A percentile compares a stretch with the other conserved stretches of the same genome.
Conservation (phyloP, 2,888 invertebrate genomes). For the Euzetes globulus region DNA sequence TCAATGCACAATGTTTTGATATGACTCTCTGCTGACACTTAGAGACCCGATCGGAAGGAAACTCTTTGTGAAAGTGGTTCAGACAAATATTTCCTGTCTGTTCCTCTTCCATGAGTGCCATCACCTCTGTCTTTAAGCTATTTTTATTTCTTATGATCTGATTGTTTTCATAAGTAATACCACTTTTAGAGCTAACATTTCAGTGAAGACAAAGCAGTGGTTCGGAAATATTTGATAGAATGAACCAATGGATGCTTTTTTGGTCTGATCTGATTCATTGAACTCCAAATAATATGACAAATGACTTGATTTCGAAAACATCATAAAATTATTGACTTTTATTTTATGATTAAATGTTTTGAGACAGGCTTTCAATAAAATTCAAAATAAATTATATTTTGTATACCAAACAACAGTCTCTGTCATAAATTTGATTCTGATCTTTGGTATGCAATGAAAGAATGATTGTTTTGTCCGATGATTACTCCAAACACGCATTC, state of each 20-base stretch:
- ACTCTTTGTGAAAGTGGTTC: conserved; percentile 1
- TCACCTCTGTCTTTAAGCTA: neutral
- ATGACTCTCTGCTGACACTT: neutral
- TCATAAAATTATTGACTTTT: conserved; percentile 17
- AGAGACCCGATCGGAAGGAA: conserved; percentile 1
- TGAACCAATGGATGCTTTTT: neutral
- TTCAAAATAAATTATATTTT: neutral
- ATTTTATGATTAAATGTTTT: conserved; percentile 21
- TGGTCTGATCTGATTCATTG: neutral
- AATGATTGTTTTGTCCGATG: conserved; percentile 8
- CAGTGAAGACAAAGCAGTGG: neutral
- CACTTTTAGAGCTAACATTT: neutral
- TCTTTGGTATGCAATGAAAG: neutral
- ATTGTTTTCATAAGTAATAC: neutral
- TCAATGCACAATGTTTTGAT: neutral
- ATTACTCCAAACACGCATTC: conserved; percentile 19
- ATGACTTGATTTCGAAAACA: neutral
- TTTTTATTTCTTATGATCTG: neutral
- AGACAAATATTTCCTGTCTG: conserved; percentile 9
- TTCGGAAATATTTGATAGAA: neutral
- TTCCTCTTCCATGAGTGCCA: neutral
- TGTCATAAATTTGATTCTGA: conserved; percentile 8
- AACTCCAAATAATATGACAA: neutral
- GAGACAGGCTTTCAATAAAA: neutral
- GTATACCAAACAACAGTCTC: neutral